Evolutionary conservation across 2,113 vertebrate genomes (phyloP).

Genomic region (Anser cygnoides): DNA sequence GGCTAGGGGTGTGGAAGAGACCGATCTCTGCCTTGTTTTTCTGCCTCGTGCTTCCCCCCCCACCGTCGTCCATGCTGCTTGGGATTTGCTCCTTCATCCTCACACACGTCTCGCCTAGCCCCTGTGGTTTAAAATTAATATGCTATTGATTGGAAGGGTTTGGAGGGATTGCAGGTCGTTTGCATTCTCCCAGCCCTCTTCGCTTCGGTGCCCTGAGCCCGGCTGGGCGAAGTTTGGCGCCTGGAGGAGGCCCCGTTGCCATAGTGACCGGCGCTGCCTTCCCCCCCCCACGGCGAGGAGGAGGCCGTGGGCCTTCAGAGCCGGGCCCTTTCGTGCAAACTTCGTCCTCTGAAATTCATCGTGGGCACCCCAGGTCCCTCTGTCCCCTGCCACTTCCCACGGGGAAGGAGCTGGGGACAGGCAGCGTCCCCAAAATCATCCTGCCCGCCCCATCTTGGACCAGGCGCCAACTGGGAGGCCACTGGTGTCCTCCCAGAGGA

Average conservation of each 20-base stretch:
- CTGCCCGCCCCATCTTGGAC: rapidly evolving
- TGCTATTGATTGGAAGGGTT: background rate
- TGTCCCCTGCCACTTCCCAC: rapidly evolving
- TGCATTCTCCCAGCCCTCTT: background rate
- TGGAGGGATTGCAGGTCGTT: background rate
- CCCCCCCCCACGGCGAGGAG: background rate
- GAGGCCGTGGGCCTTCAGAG: background rate
- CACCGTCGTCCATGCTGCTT: rapidly evolving
- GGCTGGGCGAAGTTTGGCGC: background rate
- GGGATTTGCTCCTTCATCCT: background rate
- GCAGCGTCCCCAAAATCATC: background rate
- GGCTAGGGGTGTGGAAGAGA: background rate
- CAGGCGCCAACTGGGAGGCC: rapidly evolving
- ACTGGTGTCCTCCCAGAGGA: background rate
- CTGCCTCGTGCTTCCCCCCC: rapidly evolving
- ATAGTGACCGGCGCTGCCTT: slow-evolving; percentile 39
- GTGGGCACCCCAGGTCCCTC: background rate
- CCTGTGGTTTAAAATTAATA: background rate
- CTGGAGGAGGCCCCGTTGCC: slow-evolving; percentile 31
- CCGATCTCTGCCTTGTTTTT: background rate
- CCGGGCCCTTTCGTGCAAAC: background rate
- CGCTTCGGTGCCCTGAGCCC: background rate
- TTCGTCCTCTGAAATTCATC: background rate
- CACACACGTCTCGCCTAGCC: background rate
- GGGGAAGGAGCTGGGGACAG: background rate